These are phyloP conservation scores for Pristionchus japonicus DNA, from an alignment of 2,888 invertebrate species.

Conservation along the genomic window DNA sequence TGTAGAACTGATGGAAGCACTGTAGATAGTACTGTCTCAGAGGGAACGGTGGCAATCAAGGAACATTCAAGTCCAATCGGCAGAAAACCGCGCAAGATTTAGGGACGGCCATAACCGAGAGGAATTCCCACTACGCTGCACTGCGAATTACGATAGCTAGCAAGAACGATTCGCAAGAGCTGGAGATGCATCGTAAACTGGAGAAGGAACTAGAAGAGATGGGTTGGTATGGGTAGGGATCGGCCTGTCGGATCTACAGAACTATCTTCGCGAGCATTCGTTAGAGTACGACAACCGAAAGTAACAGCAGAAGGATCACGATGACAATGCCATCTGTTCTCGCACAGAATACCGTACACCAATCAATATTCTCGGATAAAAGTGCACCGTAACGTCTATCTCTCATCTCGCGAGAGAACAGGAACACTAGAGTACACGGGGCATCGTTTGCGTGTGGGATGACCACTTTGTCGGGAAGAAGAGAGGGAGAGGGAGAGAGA, in stretches of 20 bases:
- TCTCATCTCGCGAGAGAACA: background rate
- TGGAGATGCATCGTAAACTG: background rate
- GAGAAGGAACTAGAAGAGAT: background rate
- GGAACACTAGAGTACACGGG: slow-evolving; percentile 29
- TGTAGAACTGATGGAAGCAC: background rate
- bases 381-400: background rate
- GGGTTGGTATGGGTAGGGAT: background rate
- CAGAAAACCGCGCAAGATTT: background rate
- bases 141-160: background rate
- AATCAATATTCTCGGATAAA: background rate
- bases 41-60: background rate
- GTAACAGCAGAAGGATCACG: background rate
- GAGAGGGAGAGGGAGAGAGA: background rate
- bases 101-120: background rate
- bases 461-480: slow-evolving; percentile 2
- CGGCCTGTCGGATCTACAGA: no score
- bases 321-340: background rate
- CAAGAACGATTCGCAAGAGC: background rate
- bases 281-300: no score
- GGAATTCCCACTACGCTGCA: background rate
- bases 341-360: background rate
- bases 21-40: background rate
- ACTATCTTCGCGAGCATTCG: no score
- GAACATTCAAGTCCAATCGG: background rate
- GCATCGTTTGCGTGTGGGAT: slow-evolving; percentile 31